Percentiles rank a stretch among this genome's conserved stretches.
Evolutionary conservation across 2,113 vertebrate species (phyloP).

Genomic region (Blennius ocellaris): DNA sequence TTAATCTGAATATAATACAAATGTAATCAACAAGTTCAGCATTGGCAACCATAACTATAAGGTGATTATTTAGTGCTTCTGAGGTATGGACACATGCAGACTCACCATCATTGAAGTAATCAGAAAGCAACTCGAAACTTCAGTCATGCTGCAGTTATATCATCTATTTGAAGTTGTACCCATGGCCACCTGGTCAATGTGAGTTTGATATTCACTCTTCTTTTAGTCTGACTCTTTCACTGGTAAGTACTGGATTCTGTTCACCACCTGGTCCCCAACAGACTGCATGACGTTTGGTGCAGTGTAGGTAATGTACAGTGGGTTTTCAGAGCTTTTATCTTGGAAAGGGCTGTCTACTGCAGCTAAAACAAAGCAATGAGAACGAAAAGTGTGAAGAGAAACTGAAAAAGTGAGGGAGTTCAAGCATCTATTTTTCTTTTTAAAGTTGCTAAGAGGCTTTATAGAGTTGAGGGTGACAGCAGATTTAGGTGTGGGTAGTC

Average conservation of each 20-base stretch:
- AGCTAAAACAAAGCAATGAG: not conserved
- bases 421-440: not conserved
- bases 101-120: not conserved
- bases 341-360: not conserved
- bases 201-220: not conserved
- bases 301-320: not conserved
- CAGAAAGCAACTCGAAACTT: slow-evolving; percentile 1
- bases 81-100: not conserved
- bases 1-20: no score
- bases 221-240: not conserved
- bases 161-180: slow-evolving; percentile 6
- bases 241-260: not conserved
- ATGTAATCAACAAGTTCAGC: no score
- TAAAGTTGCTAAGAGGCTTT: not conserved
- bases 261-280: not conserved
- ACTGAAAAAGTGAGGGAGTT: not conserved
- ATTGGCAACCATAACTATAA: no score
- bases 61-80: no score
- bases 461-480: not conserved
- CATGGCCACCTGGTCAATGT: not conserved
- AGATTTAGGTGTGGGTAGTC: no score
- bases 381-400: not conserved
- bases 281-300: no score
- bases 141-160: slow-evolving; percentile 6
- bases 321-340: not conserved